A percentile compares a stretch with the other conserved stretches of the same genome.
Conservation (phyloP, 1,140 invertebrate genomes). For the Halictus rubicundus region DNA sequence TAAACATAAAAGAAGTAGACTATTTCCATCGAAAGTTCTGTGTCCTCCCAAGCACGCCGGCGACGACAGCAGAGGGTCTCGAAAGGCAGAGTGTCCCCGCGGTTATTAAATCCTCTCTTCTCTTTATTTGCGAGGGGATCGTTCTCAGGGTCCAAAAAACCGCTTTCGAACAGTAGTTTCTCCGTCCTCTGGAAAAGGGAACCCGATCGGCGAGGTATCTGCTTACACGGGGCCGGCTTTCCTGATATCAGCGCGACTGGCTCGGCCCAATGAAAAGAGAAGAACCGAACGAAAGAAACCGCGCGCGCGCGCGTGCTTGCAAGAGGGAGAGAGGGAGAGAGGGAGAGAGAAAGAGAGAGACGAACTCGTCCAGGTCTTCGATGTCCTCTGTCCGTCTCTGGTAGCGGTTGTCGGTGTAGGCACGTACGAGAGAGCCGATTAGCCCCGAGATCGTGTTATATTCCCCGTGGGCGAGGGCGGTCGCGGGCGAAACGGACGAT, state of each 20-base stretch:
- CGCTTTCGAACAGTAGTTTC: constrained; percentile 32
- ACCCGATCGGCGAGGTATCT: constrained; percentile 16
- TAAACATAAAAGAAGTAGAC: no score
- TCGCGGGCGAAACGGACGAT: constrained; percentile 63
- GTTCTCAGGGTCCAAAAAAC: neutral
- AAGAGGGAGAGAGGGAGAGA: no score
- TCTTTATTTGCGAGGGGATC: constrained; percentile 8
- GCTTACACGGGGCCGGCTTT: constrained; percentile 11
- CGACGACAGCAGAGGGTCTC: neutral
- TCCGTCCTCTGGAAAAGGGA: constrained; percentile 6
- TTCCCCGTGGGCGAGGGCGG: constrained; percentile 55
- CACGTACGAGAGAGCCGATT: constrained; percentile 62
- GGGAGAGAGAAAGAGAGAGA: no score
- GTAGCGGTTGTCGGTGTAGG: constrained; percentile 49
- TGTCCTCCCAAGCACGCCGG: no score
- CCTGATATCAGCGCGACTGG: constrained; percentile 2
- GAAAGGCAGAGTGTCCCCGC: neutral
- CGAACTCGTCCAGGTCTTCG: neutral
- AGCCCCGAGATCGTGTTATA: constrained; percentile 59
- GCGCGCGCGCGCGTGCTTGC: no score
- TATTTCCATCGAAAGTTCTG: no score
- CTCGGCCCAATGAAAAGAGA: no score
- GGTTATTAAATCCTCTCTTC: constrained; percentile 25
- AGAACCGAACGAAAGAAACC: no score
- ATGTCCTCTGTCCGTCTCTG: constrained; percentile 9